Evolutionary conservation across 2,113 vertebrate species (phyloP).

Genomic region (Asarcornis scutulata): DNA sequence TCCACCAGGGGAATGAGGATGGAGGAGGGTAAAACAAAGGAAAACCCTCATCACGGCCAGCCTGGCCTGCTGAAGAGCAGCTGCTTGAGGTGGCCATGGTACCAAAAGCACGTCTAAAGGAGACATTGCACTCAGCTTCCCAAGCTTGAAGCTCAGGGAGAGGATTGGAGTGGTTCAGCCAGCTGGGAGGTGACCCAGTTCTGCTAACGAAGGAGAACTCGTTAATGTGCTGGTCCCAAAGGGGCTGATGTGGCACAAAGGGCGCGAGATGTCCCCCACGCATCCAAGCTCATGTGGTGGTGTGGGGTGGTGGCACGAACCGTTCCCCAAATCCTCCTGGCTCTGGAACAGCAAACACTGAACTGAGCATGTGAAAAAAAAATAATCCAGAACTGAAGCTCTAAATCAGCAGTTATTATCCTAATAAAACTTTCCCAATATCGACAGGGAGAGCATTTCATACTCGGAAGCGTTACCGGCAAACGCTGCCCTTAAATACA

Average conservation of each 20-base stretch:
- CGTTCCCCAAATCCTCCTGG: not conserved
- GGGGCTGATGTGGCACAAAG: not conserved
- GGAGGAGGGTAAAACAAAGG: not conserved
- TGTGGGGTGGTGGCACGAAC: not conserved
- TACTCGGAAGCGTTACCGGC: not conserved
- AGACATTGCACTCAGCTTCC: not conserved
- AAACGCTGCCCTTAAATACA: not conserved
- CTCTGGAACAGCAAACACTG: not conserved
- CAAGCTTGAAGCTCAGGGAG: not conserved
- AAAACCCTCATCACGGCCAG: not conserved
- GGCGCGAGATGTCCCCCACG: not conserved
- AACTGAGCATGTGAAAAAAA: not conserved
- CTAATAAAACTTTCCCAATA: not conserved
- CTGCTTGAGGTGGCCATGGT: not conserved
- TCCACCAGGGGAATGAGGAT: not conserved
- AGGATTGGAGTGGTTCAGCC: not conserved
- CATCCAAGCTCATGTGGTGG: rapidly evolving
- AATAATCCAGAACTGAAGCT: not conserved
- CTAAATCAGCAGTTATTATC: not conserved
- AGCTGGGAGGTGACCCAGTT: not conserved
- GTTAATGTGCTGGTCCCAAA: not conserved
- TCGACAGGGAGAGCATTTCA: not conserved
- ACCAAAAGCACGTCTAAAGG: not conserved
- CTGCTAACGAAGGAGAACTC: not conserved
- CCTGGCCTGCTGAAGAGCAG: not conserved